A percentile compares a stretch with the other conserved stretches of the same genome.
These are phyloP conservation scores for Orthosia incerta DNA, from an alignment of 2,888 invertebrate genomes.

Conservation along the genomic window DNA sequence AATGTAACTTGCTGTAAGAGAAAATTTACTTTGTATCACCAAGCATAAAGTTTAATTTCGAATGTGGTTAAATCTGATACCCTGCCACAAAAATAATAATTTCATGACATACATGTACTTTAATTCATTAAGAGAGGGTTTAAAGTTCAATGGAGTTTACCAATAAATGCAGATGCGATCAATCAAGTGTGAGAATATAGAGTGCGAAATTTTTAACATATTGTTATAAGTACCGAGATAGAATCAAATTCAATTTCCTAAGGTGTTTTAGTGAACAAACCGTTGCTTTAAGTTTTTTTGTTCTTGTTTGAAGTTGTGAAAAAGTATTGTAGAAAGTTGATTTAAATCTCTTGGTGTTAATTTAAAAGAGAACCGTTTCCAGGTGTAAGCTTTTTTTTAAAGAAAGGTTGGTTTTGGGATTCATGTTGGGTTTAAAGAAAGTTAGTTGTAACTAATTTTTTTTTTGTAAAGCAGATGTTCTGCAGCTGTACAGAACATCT, in stretches of 20 bases:
- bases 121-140: not conserved
- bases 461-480: too few relatives aligned
- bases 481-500: too few relatives aligned
- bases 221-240: slow-evolving; percentile 52
- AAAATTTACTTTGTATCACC: too few relatives aligned
- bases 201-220: slow-evolving; percentile 61
- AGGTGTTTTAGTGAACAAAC: slow-evolving; percentile 57
- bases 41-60: too few relatives aligned
- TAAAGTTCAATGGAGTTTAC: slow-evolving; percentile 12
- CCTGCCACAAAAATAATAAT: not conserved
- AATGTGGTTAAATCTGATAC: too few relatives aligned
- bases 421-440: too few relatives aligned
- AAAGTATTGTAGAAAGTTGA: too few relatives aligned
- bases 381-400: slow-evolving; percentile 1
- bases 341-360: slow-evolving; percentile 23
- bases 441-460: too few relatives aligned
- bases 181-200: slow-evolving; percentile 3
- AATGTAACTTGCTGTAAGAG: not conserved
- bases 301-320: too few relatives aligned
- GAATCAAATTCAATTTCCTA: too few relatives aligned
- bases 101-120: slow-evolving; percentile 17
- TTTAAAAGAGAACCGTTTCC: slow-evolving; percentile 7
- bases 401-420: not conserved
- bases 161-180: slow-evolving; percentile 20
- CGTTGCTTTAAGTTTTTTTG: too few relatives aligned